Evolutionary conservation across 2,113 vertebrate genomes (phyloP), one percentile per base, ranked within the genome.

Genomic region (Riparia riparia): DNA sequence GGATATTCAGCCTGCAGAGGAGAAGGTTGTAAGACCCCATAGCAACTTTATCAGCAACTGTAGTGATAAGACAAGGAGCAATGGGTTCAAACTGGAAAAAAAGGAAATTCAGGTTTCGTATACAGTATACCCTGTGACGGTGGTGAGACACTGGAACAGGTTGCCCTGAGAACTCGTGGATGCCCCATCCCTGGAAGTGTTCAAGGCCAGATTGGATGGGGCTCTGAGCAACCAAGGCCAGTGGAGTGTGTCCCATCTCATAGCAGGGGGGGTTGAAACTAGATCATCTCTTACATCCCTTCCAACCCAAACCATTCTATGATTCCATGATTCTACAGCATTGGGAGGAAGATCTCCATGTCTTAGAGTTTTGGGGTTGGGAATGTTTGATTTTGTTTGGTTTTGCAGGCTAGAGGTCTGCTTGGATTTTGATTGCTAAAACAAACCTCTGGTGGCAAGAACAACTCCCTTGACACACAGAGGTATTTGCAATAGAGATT

Each of bases 161-260:
- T 37, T 69, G 14, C 5, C 21, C 56, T 50, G 34, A 56, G 12
- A 63, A 42, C 8, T 1, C 26, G 10, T 56, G 41, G 14, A 42
- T 42, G 21, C 14, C 7, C 14, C 41, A 56, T 26, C 21, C 31
- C 31, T 70, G 39, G 8, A 42, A 77, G 26, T 24, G 18, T 37
- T 61, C 21, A 69, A 54, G n/a, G 29, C n/a, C 61, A 47, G 41
- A 4, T 7, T 70, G 49, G n/a, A 32, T 28, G 17, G 26, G 9
- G 21, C 21, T 70, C 7, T 83, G 42, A 70, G 14, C 2, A 69
- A 3, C 54, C 0, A 0, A 26, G 17, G 7, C 31, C 16, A 13
- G 17, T 22, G 22, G 7, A 74, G 10, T 17, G 24, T 56, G 60
- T 41, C 34, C 8, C 31, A 32, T 19, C 31, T 34, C 14, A 19